Percentiles rank a stretch among this genome's conserved stretches.
Conservation (phyloP, 2,888 invertebrate species). For the Dryocosmus kuriphilus region DNA sequence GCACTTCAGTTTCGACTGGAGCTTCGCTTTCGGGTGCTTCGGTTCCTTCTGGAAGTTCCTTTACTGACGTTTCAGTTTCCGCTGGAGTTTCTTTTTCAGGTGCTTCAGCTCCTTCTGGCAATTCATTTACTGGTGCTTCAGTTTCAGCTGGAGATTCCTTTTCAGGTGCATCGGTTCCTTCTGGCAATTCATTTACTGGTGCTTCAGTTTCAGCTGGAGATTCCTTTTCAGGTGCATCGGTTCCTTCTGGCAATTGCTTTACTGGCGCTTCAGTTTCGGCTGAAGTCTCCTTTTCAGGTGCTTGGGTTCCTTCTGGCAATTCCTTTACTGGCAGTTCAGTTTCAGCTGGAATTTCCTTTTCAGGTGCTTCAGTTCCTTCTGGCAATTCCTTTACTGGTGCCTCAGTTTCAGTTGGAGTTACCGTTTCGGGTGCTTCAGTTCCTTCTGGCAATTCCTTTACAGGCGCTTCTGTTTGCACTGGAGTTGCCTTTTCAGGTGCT, state of each 20-base stretch:
- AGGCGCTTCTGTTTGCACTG: conserved; percentile 41
- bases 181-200: neutral
- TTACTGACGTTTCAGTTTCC: conserved; percentile 26
- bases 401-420: conserved; percentile 36
- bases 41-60: conserved; percentile 46
- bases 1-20: conserved; percentile 48
- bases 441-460: neutral
- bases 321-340: conserved; percentile 44
- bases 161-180: neutral
- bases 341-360: conserved; percentile 1
- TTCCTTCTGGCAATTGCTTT: conserved; percentile 36
- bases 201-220: neutral
- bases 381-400: conserved; percentile 23
- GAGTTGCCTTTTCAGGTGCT: neutral
- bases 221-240: neutral
- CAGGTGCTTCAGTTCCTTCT: conserved; percentile 42
- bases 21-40: conserved; percentile 53
- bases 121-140: too few species aligned
- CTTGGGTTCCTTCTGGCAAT: conserved; percentile 39
- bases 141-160: neutral
- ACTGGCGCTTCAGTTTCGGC: conserved; percentile 42
- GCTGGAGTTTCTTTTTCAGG: conserved; percentile 39
- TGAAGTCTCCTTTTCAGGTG: conserved; percentile 34
- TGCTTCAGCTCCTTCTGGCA: too few species aligned
- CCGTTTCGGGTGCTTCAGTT: conserved; percentile 37